phyloP scores from a whole-genome alignment of 2,888 invertebrate genomes.

The Eilema depressum region DNA sequence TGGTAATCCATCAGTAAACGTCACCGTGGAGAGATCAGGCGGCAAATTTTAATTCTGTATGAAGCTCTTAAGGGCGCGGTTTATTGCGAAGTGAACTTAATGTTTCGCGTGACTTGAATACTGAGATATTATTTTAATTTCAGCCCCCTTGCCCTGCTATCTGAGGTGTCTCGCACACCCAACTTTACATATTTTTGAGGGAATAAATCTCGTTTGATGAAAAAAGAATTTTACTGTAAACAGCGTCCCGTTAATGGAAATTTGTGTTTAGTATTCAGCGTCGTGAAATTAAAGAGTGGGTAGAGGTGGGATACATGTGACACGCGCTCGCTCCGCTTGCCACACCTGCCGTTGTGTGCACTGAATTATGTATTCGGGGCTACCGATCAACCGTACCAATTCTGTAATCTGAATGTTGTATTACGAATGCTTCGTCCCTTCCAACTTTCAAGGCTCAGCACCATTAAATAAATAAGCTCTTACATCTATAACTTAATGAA shows the following conservation, averaged over 20 bases:
- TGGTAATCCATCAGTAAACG: constrained; percentile 82
- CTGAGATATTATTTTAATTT: constrained; percentile 85
- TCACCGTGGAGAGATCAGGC: constrained; percentile 78
- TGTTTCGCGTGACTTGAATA: constrained; percentile 86
- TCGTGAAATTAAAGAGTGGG: constrained; percentile 63
- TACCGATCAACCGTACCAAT: constrained; percentile 17
- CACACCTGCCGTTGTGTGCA: constrained; percentile 31
- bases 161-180: constrained; percentile 68
- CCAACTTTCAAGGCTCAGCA: not conserved
- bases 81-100: constrained; percentile 83
- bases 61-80: constrained; percentile 82
- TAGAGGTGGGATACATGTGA: constrained; percentile 39
- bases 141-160: constrained; percentile 67
- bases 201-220: constrained; percentile 83
- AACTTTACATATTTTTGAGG: constrained; percentile 84
- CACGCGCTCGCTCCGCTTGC: constrained; percentile 26
- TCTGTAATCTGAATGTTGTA: not conserved
- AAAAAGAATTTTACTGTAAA: constrained; percentile 81
- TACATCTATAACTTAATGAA: constrained; percentile 25
- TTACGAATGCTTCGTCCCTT: not conserved
- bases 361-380: constrained; percentile 28
- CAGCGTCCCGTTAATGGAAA: constrained; percentile 78
- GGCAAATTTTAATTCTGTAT: constrained; percentile 86
- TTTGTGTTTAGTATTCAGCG: constrained; percentile 76
- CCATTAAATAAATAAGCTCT: constrained; percentile 17